A percentile compares a stretch with the other conserved stretches of the same genome.
Conservation (phyloP, 1,140 invertebrate species). For the Alviniconcha marisindica region DNA sequence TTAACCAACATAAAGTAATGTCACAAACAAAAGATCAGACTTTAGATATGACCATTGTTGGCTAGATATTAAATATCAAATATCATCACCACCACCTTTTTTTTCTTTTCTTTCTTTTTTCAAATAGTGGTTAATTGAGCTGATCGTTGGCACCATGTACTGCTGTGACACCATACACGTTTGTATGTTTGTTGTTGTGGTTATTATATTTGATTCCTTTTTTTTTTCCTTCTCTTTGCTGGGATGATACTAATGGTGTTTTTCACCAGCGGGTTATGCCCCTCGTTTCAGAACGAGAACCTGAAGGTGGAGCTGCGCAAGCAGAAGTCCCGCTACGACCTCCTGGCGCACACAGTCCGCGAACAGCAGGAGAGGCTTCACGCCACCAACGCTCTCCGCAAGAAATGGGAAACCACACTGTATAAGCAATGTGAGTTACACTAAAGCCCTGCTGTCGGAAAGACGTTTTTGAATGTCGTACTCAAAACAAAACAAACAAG, state of each 20-base stretch:
- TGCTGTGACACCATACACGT: too few relatives aligned
- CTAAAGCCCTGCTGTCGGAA: neutral
- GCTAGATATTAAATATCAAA: too few relatives aligned
- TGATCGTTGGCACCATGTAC: too few relatives aligned
- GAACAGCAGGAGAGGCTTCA: constrained; percentile 42
- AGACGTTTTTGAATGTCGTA: neutral
- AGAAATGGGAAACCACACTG: constrained; percentile 42
- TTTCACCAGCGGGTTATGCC: neutral
- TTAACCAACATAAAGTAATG: too few relatives aligned
- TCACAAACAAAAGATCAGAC: too few relatives aligned
- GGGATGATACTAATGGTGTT: neutral
- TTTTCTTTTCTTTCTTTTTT: too few relatives aligned
- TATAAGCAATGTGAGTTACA: constrained; percentile 51
- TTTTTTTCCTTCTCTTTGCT: too few relatives aligned
- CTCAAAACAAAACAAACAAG: neutral
- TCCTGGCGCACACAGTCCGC: constrained; percentile 42
- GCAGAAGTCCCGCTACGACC: constrained; percentile 35
- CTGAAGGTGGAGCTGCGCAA: constrained; percentile 40
- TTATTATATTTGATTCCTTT: too few relatives aligned
- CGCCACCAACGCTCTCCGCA: constrained; percentile 29
- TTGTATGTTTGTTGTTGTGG: too few relatives aligned
- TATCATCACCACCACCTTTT: too few relatives aligned
- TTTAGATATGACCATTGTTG: too few relatives aligned
- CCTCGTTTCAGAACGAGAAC: constrained; percentile 41
- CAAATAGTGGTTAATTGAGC: too few relatives aligned